Percentiles rank a stretch among this genome's conserved stretches.
Evolutionary conservation across 2,888 invertebrate genomes (phyloP).

Genomic region (Agriopis aurantiaria): DNA sequence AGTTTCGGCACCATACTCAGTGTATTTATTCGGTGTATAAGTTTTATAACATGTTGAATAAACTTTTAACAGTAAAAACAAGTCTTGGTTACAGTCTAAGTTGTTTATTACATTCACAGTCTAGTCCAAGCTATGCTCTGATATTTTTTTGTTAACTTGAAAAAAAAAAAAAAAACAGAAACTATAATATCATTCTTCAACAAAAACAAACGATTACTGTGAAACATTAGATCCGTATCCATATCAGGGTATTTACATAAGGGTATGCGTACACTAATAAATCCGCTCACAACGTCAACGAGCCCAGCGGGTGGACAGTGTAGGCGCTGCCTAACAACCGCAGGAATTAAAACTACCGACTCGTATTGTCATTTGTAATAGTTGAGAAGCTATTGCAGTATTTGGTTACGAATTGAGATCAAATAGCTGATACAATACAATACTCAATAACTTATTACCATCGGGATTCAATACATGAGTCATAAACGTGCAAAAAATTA

Average conservation of each 20-base stretch:
- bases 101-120: too few species aligned
- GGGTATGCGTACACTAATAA: constrained; percentile 37
- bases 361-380: constrained; percentile 41
- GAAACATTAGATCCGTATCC: constrained; percentile 28
- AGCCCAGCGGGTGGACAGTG: constrained; percentile 41
- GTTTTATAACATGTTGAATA: too few species aligned
- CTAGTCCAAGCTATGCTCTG: too few species aligned
- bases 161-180: not conserved
- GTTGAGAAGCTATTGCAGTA: not conserved
- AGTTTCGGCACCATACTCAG: too few species aligned
- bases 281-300: constrained; percentile 36
- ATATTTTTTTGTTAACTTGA: too few species aligned
- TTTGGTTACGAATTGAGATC: constrained; percentile 4
- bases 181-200: too few species aligned
- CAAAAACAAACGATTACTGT: constrained; percentile 11
- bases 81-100: too few species aligned
- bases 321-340: constrained; percentile 38
- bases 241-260: constrained; percentile 35
- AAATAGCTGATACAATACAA: not conserved
- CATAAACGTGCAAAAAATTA: too few species aligned
- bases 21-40: too few species aligned
- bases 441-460: too few species aligned
- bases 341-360: constrained; percentile 32
- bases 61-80: too few species aligned
- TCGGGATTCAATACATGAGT: too few species aligned